Conservation (phyloP, 37 sponge, comb jelly and placozoan genomes). For the Halisarca cf. caerulea region DNA sequence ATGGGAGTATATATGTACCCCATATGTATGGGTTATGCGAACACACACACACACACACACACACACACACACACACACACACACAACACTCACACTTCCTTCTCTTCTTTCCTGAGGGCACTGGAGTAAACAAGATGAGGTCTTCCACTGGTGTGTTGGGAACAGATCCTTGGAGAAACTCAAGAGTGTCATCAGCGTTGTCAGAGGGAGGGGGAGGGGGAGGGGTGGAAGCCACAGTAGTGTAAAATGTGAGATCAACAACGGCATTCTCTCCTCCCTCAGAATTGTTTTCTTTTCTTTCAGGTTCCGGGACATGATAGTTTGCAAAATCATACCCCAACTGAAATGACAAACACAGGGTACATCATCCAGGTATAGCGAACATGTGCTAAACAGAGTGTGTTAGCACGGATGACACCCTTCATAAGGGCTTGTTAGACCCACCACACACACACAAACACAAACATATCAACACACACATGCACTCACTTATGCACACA, state of each 20-base stretch:
- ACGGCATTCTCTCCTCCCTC: neutral
- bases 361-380: too few relatives aligned
- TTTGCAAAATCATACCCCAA: neutral
- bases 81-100: slow-evolving; percentile 13
- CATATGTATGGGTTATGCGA: too few relatives aligned
- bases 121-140: slow-evolving; percentile 6
- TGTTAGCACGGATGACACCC: too few relatives aligned
- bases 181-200: neutral
- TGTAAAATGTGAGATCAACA: slow-evolving; percentile 10
- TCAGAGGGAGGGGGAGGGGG: neutral
- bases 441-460: too few relatives aligned
- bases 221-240: neutral
- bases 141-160: neutral
- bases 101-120: neutral
- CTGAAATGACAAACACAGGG: neutral
- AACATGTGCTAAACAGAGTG: too few relatives aligned
- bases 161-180: neutral
- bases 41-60: too few relatives aligned
- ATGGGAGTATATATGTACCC: too few relatives aligned
- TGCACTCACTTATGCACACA: too few relatives aligned
- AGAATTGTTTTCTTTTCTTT: too few relatives aligned
- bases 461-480: too few relatives aligned
- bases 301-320: neutral
- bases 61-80: too few relatives aligned
- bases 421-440: too few relatives aligned